phyloP scores from a whole-genome alignment of 2,888 invertebrate genomes.

The Caenorhabditis angaria region DNA sequence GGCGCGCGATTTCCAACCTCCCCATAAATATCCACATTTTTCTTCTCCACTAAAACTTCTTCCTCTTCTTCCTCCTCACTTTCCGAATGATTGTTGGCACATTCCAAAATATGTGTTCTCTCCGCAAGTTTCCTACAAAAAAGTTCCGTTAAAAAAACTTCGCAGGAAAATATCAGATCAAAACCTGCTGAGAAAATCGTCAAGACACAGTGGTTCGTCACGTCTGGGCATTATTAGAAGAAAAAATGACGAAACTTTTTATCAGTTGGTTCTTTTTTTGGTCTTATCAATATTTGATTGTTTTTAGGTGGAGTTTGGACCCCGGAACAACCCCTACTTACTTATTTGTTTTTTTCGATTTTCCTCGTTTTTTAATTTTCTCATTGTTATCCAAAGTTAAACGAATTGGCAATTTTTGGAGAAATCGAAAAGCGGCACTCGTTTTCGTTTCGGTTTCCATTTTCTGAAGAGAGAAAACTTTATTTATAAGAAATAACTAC shows the following conservation, averaged over 20 bases:
- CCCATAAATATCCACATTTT: slow-evolving; percentile 42
- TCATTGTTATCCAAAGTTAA: slow-evolving; percentile 28
- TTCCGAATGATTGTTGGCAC: slow-evolving; percentile 47
- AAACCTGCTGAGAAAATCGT: slow-evolving; percentile 40
- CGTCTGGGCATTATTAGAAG: slow-evolving; percentile 19
- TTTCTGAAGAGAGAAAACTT: not conserved
- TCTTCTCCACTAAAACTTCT: slow-evolving; percentile 6
- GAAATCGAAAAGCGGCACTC: slow-evolving; percentile 21
- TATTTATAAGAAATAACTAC: not conserved
- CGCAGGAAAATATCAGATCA: not conserved
- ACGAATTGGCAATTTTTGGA: slow-evolving; percentile 37
- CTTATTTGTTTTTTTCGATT: not conserved
- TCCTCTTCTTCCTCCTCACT: slow-evolving; percentile 44
- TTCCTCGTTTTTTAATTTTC: too few relatives aligned
- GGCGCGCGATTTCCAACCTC: slow-evolving; percentile 45
- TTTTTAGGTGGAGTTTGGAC: not conserved
- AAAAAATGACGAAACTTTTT: not conserved
- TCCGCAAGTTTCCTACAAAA: slow-evolving; percentile 51
- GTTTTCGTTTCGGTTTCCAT: not conserved
- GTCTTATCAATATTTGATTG: not conserved
- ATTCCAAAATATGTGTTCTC: slow-evolving; percentile 61
- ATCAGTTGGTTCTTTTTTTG: not conserved
- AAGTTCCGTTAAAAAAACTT: too few relatives aligned
- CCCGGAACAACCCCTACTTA: slow-evolving; percentile 3
- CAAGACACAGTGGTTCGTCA: slow-evolving; percentile 33